Base-by-base conservation (phyloP, 2,888 invertebrate species). In the Scotopteryx bipunctaria region DNA sequence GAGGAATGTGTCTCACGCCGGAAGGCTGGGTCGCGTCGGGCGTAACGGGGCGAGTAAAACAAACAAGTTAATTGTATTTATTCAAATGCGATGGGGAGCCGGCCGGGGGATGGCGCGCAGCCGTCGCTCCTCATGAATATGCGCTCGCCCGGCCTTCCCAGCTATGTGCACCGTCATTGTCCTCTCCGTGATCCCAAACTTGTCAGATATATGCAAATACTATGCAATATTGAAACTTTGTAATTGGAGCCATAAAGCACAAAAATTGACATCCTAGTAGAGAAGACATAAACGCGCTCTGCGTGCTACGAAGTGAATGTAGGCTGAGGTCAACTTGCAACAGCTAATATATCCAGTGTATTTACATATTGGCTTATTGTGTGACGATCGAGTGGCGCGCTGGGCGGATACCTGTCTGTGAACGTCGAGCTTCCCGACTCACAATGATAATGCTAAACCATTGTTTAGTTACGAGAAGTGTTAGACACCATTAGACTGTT, bases 51-150 rank as follows among this genome's bases (percentile, higher is more conserved):
- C 75, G 77, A 77, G 80, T 79, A 87, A 88, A 88, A 87, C 89
- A 90, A 89, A 90, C 87, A 89, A 90, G 87, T 86, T 88, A 90
- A 90, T 90, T 88, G 88, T 90, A 87, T 89, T 88, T 90, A 89
- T 90, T 90, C 83, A 88, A 89, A 90, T 89, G 82, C 67, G 79
- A 67, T 66, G 67, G 74, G 73, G 75, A 71, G 63, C 65, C 65
- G 36, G 48, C 59, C 67, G 59, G 63, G 49, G 71, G 71, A 73
- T 63, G 69, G 68, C 56, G 72, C 71, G 74, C 86, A 82, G 85
- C 84, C 83, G 86, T 74, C 77, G 76, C 72, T 52, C 53, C 78
- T 89, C 86, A 88, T 89, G 87, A 87, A 90, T 90, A 89, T 65
- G 69, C 69, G 63, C 61, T 57, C 55, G 62, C 66, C 67, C 76